phyloP scores from a whole-genome alignment of 2,797 vertebrate species.

The Schizothorax lantsangensis region DNA sequence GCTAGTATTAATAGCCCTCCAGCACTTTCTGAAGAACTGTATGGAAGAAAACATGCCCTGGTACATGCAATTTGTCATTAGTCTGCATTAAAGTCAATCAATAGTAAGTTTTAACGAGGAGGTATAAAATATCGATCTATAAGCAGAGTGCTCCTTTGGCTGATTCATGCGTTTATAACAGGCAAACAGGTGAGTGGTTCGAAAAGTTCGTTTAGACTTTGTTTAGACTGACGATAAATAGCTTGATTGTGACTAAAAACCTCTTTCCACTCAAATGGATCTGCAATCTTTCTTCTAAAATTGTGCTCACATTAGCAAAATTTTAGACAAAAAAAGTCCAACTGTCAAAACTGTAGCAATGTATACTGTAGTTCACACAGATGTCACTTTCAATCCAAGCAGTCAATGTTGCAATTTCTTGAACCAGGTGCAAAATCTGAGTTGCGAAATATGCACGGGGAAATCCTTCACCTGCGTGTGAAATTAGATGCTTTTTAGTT shows the following conservation, averaged over 20 bases:
- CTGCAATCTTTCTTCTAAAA: not conserved
- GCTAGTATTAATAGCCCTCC: conserved; percentile 80
- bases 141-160: not conserved
- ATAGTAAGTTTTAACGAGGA: conserved; percentile 1
- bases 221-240: not conserved
- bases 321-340: not conserved
- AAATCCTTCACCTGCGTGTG: not conserved
- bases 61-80: not conserved
- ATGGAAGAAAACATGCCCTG: conserved; percentile 6
- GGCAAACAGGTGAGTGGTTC: not conserved
- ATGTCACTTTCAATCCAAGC: too few relatives aligned
- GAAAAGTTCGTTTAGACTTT: not conserved
- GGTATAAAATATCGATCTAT: not conserved
- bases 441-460: not conserved
- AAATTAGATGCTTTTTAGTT: not conserved
- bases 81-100: conserved; percentile 5
- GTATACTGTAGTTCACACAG: not conserved
- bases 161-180: conserved; percentile 1
- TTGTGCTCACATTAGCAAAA: not conserved
- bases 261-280: not conserved
- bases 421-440: too few relatives aligned
- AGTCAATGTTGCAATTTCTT: too few relatives aligned
- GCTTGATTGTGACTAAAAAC: not conserved
- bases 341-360: not conserved
- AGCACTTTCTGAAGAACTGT: conserved; percentile 65